Percentiles rank a stretch among this genome's conserved stretches.
Evolutionary conservation across 2,888 invertebrate genomes (phyloP).

Genomic region (Eilema depressum): DNA sequence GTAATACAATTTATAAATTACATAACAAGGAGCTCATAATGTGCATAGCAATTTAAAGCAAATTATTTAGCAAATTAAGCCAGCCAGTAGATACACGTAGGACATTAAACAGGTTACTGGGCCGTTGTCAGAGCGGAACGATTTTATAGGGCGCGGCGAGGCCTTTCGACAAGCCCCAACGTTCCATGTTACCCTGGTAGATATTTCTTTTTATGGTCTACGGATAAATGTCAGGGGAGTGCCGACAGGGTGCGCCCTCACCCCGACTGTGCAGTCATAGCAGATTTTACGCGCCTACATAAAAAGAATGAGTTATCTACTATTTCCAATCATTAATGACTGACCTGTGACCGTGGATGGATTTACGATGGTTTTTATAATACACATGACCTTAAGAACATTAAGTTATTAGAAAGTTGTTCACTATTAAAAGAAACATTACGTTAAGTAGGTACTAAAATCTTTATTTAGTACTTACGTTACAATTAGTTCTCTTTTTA

Average conservation of each 20-base stretch:
- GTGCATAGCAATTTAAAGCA: slow-evolving; percentile 4
- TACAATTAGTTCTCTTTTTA: not conserved
- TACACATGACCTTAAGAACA: slow-evolving; percentile 37
- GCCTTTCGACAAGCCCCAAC: slow-evolving; percentile 78
- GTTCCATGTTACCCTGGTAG: slow-evolving; percentile 79
- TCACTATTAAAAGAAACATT: not conserved
- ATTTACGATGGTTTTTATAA: slow-evolving; percentile 31
- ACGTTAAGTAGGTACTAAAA: not conserved
- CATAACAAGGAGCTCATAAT: not conserved
- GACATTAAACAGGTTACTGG: slow-evolving; percentile 76
- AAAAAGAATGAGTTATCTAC: slow-evolving; percentile 52
- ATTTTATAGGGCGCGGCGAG: slow-evolving; percentile 75
- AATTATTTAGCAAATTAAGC: slow-evolving; percentile 21
- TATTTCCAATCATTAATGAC: slow-evolving; percentile 41
- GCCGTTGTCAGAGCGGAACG: slow-evolving; percentile 65
- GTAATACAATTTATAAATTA: not conserved
- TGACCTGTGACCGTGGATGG: slow-evolving; percentile 41
- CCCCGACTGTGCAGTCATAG: slow-evolving; percentile 64
- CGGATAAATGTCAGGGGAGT: slow-evolving; percentile 85
- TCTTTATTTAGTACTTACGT: not conserved
- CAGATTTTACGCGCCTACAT: slow-evolving; percentile 63
- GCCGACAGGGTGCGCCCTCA: slow-evolving; percentile 71
- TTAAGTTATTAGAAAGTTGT: not conserved
- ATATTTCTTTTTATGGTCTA: slow-evolving; percentile 85
- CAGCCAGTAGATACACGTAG: slow-evolving; percentile 27